Evolutionary conservation across 92 coral and sea anemone genomes (phyloP).

Genomic region (Paragorgia papillata): DNA sequence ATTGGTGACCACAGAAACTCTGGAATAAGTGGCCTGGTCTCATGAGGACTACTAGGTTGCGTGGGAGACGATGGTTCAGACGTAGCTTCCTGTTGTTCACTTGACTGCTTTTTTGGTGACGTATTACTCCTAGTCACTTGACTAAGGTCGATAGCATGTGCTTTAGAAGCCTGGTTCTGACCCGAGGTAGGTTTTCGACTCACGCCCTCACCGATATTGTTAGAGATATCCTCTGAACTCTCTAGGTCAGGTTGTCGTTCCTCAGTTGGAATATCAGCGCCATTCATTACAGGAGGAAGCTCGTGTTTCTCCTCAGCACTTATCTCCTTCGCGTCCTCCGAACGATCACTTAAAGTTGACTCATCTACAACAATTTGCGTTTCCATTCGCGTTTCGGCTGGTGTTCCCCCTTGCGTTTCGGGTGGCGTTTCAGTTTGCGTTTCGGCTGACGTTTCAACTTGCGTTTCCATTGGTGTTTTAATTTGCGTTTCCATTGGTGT

Average conservation of each 20-base stretch:
- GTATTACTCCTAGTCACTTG: slow-evolving; percentile 43
- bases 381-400: too few relatives aligned
- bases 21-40: slow-evolving; percentile 68
- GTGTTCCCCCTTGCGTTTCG: too few relatives aligned
- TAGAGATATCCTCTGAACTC: background rate
- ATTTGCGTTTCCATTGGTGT: too few relatives aligned
- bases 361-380: background rate
- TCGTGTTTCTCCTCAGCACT: background rate
- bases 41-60: slow-evolving; percentile 18
- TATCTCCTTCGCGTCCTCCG: background rate
- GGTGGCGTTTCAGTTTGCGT: too few relatives aligned
- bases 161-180: slow-evolving; percentile 15
- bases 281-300: background rate
- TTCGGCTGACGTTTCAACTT: too few relatives aligned
- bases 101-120: slow-evolving; percentile 42
- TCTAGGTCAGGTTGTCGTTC: background rate
- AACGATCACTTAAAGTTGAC: background rate
- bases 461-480: too few relatives aligned
- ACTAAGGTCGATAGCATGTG: slow-evolving; percentile 41
- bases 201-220: background rate
- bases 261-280: background rate
- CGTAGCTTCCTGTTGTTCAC: slow-evolving; percentile 28
- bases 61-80: slow-evolving; percentile 47
- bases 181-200: background rate
- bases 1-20: slow-evolving; percentile 96